These are phyloP conservation scores for Cyphomyrmex costatus DNA, from an alignment of 1,140 invertebrate species.

Conservation along the genomic window DNA sequence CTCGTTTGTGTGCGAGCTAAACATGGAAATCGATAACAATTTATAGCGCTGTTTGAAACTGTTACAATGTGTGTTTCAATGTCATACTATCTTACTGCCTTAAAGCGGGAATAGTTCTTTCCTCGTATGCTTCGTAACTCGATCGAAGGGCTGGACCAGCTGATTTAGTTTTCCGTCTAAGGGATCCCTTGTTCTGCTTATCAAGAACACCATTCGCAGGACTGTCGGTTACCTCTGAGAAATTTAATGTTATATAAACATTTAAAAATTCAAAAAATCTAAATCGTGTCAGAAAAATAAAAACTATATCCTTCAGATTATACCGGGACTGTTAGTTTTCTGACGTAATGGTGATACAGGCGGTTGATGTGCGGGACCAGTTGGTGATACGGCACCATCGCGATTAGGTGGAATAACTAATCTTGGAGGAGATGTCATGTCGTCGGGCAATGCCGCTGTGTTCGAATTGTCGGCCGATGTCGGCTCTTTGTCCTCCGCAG, in stretches of 20 bases:
- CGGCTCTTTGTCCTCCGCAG: constrained; percentile 79
- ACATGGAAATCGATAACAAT: constrained; percentile 62
- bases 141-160: constrained; percentile 90
- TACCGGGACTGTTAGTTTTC: constrained; percentile 84
- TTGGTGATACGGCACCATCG: constrained; percentile 83
- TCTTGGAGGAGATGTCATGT: constrained; percentile 80
- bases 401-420: constrained; percentile 81
- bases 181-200: constrained; percentile 87
- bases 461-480: constrained; percentile 71
- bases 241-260: constrained; percentile 19
- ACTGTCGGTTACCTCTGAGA: constrained; percentile 81
- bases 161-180: constrained; percentile 92
- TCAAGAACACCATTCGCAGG: constrained; percentile 83
- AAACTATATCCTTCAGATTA: background rate
- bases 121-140: constrained; percentile 95
- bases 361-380: constrained; percentile 81
- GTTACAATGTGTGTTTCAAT: background rate
- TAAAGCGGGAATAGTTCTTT: constrained; percentile 93
- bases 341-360: constrained; percentile 87
- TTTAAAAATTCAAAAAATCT: background rate
- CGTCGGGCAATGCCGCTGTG: constrained; percentile 69
- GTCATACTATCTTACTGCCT: constrained; percentile 90
- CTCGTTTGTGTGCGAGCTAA: constrained; percentile 92
- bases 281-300: background rate
- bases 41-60: background rate